phyloP scores from a whole-genome alignment of 2,797 vertebrate species.

The Scolopax bukidnonensis region DNA sequence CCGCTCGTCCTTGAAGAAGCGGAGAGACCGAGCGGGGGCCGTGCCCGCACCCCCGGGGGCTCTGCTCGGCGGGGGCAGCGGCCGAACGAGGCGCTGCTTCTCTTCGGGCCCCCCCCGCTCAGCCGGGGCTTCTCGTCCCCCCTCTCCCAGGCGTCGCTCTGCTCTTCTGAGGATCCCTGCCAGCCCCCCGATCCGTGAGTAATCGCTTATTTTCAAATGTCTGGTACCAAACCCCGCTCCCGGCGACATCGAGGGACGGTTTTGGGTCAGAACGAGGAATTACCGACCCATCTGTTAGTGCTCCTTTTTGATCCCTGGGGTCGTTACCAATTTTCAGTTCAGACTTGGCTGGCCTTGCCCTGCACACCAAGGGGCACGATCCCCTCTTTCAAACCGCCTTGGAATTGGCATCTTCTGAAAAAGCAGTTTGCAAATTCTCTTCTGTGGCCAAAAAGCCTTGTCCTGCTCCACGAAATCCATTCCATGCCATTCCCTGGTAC shows the following conservation, averaged over 20 bases:
- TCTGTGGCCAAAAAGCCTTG: neutral
- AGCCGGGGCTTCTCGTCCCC: fast-evolving
- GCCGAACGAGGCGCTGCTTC: fast-evolving
- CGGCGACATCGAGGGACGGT: fast-evolving
- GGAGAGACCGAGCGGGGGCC: neutral
- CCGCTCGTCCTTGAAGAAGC: neutral
- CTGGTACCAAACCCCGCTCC: neutral
- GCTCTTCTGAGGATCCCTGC: neutral
- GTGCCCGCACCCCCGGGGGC: neutral
- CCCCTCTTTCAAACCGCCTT: neutral
- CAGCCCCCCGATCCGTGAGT: constrained; percentile 38
- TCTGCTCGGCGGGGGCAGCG: fast-evolving
- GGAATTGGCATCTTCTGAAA: neutral
- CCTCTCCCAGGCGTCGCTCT: neutral
- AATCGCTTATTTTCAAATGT: neutral
- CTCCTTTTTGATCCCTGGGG: neutral
- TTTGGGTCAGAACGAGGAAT: fast-evolving
- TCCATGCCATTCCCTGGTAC: fast-evolving
- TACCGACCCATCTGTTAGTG: fast-evolving
- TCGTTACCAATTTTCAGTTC: fast-evolving
- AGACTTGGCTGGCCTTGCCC: neutral
- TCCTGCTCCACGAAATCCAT: fast-evolving
- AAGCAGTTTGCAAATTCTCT: neutral
- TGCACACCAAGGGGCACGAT: neutral
- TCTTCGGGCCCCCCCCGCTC: fast-evolving